Conservation (phyloP, 1,140 invertebrate genomes). For the Cotesia glomerata region DNA sequence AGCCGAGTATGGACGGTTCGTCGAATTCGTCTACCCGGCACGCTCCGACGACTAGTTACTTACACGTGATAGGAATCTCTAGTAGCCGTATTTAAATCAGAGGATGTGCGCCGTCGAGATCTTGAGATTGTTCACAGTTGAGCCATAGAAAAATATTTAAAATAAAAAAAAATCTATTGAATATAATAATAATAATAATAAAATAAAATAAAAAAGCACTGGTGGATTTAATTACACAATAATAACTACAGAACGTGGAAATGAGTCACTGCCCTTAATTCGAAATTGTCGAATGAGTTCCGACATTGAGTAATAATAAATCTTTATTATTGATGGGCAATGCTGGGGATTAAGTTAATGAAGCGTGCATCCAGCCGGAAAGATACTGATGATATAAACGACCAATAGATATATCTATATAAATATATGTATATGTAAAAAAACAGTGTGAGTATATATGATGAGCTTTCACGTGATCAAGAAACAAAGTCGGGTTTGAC, state of each 20-base stretch:
- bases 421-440: neutral
- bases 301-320: neutral
- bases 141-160: neutral
- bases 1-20: slow-evolving; percentile 1
- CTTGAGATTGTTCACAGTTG: neutral
- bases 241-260: slow-evolving; percentile 17
- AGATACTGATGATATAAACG: neutral
- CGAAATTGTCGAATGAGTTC: slow-evolving; percentile 3
- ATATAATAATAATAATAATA: neutral
- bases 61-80: slow-evolving; percentile 2
- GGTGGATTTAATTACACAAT: slow-evolving; percentile 7
- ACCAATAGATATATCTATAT: neutral
- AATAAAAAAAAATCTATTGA: too few species aligned
- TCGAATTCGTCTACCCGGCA: slow-evolving; percentile 16
- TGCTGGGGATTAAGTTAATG: slow-evolving; percentile 17
- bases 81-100: neutral
- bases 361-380: slow-evolving; percentile 13
- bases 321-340: neutral
- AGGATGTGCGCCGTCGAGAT: neutral
- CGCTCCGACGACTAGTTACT: slow-evolving; percentile 21
- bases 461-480: neutral
- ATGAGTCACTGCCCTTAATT: slow-evolving; percentile 32
- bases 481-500: slow-evolving; percentile 19
- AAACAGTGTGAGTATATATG: neutral
- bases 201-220: slow-evolving; percentile 13